These are phyloP conservation scores for Ephydatia muelleri DNA, from an alignment of 37 sponge, comb jelly and placozoan species.

Conservation along the genomic window DNA sequence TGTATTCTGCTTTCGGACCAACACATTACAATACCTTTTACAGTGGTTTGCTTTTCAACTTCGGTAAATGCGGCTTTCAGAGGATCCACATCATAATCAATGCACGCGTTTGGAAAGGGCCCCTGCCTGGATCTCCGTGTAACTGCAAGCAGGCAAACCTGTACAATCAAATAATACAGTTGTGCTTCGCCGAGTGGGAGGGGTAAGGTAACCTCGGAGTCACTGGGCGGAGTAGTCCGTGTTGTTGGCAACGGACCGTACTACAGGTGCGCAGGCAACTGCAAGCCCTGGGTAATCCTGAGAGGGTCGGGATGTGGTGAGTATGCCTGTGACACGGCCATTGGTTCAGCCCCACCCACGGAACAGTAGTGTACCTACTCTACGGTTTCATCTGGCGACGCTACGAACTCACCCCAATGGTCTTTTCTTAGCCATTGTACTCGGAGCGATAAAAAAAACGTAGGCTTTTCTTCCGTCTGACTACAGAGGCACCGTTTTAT, in stretches of 20 bases:
- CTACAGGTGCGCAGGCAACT: conserved; percentile 56
- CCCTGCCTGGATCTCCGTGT: background rate
- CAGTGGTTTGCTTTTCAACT: conserved; percentile 30
- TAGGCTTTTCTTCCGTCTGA: background rate
- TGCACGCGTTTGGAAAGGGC: conserved; percentile 34
- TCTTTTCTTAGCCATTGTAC: background rate
- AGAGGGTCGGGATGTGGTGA: background rate
- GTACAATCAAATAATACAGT: background rate
- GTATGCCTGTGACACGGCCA: background rate
- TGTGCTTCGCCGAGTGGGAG: no score
- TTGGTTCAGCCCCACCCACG: conserved; percentile 22
- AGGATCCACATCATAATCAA: conserved; percentile 45
- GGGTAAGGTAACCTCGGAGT: conserved; percentile 42
- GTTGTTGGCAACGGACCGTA: conserved; percentile 23
- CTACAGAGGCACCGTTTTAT: no score
- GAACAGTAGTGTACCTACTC: background rate
- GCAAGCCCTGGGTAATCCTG: conserved; percentile 26
- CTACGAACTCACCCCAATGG: background rate
- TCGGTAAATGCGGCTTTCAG: conserved; percentile 27
- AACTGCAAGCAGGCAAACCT: conserved; percentile 52
- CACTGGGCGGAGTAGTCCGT: conserved; percentile 30
- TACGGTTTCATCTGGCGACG: background rate
- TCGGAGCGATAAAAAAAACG: background rate
- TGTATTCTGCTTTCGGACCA: background rate
- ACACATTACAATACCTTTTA: conserved; percentile 26